These are phyloP conservation scores for Lucifuga dentata DNA, from an alignment of 2,113 vertebrate genomes.

Conservation along the genomic window DNA sequence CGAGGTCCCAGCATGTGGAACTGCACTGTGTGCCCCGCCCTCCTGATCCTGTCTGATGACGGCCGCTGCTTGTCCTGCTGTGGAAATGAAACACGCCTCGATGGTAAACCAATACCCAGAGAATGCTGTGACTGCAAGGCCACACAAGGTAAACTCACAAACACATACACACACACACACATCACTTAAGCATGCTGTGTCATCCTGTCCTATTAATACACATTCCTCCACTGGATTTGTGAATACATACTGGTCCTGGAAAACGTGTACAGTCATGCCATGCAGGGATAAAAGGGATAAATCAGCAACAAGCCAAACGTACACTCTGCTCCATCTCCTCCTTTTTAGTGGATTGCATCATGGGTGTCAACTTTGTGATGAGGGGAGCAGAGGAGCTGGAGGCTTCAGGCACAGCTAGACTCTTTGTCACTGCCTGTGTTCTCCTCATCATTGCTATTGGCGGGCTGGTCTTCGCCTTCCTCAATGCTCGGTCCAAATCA, in stretches of 20 bases:
- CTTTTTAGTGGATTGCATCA: slow-evolving; percentile 86
- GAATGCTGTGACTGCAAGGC: slow-evolving; percentile 91
- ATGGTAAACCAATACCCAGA: slow-evolving; percentile 22
- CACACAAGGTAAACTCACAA: slow-evolving; percentile 78
- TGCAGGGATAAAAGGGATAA: background rate
- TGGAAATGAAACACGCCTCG: slow-evolving; percentile 34
- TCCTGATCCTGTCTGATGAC: slow-evolving; percentile 82
- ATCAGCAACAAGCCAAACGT: slow-evolving; percentile 1
- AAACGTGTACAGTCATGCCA: background rate
- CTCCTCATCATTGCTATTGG: slow-evolving; percentile 82
- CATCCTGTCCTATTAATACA: background rate
- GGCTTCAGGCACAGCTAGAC: slow-evolving; percentile 48
- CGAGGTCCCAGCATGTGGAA: slow-evolving; percentile 85
- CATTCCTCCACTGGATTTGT: background rate
- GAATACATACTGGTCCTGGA: background rate
- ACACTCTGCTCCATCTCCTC: slow-evolving; percentile 2
- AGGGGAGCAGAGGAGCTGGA: slow-evolving; percentile 31
- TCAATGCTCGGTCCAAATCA: slow-evolving; percentile 71
- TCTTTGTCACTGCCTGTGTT: slow-evolving; percentile 72
- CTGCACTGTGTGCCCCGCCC: slow-evolving; percentile 87
- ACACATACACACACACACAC: background rate
- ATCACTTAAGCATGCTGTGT: too few relatives aligned
- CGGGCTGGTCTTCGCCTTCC: slow-evolving; percentile 80
- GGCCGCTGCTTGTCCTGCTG: slow-evolving; percentile 91
- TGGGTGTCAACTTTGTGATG: slow-evolving; percentile 69